Percentiles rank a stretch among this genome's conserved stretches.
Conservation (phyloP, 1,140 invertebrate genomes). For the Hyphantria cunea region DNA sequence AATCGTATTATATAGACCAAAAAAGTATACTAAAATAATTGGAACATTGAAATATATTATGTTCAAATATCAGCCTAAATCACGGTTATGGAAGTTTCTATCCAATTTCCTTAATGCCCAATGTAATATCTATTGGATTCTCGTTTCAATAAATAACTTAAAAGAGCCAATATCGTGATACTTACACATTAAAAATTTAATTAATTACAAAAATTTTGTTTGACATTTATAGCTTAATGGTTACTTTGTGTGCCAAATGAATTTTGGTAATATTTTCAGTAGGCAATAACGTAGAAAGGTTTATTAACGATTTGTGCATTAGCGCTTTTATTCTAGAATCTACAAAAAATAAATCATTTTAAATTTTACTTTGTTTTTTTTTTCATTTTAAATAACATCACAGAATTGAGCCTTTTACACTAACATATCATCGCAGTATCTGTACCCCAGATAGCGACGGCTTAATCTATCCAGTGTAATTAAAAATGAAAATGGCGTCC, state of each 20-base stretch:
- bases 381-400: too few species aligned
- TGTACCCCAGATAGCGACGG: neutral
- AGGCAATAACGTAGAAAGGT: too few species aligned
- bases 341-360: too few species aligned
- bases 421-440: slow-evolving; percentile 7
- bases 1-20: too few species aligned
- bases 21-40: neutral
- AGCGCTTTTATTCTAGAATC: too few species aligned
- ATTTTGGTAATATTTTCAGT: slow-evolving; percentile 7
- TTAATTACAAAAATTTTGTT: slow-evolving; percentile 17
- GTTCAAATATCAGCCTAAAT: slow-evolving; percentile 4
- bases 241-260: slow-evolving; percentile 19
- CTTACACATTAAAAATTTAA: slow-evolving; percentile 7
- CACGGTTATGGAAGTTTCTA: neutral
- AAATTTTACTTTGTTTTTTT: too few species aligned
- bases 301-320: too few species aligned
- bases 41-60: neutral
- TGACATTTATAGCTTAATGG: slow-evolving; percentile 14
- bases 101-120: slow-evolving; percentile 19
- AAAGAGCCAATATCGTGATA: slow-evolving; percentile 11
- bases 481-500: slow-evolving; percentile 26
- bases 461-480: too few species aligned
- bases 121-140: slow-evolving; percentile 12
- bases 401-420: too few species aligned
- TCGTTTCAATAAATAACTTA: slow-evolving; percentile 19